Percentiles rank a stretch among this genome's conserved stretches.
Conservation (phyloP, 2,797 vertebrate species). For the Artibeus jamaicensis region DNA sequence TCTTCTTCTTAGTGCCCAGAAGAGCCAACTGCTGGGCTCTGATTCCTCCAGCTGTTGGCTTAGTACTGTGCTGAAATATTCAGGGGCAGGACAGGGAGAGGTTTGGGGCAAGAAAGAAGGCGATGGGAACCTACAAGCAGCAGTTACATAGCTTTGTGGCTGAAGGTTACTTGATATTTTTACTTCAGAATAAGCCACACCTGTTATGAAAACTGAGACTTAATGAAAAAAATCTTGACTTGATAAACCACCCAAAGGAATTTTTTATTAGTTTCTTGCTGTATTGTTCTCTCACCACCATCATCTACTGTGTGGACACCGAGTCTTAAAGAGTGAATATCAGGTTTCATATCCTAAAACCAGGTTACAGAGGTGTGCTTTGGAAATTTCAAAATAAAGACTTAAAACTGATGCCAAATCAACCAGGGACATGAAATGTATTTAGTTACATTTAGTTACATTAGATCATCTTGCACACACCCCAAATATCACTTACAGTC, state of each 20-base stretch:
- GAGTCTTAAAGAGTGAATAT: conserved; percentile 48
- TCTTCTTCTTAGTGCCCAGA: neutral
- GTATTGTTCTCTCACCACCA: conserved; percentile 5
- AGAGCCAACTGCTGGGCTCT: neutral
- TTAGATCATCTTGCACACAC: conserved; percentile 70
- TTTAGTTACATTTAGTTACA: conserved; percentile 62
- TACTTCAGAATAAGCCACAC: conserved; percentile 37
- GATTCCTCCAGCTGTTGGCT: neutral
- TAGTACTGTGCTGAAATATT: neutral
- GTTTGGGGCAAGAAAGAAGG: neutral
- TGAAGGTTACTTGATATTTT: conserved; percentile 43
- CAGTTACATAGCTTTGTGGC: neutral
- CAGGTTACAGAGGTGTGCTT: conserved; percentile 60
- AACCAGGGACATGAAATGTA: conserved; percentile 53
- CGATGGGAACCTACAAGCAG: neutral
- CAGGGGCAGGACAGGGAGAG: neutral
- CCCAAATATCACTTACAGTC: conserved; percentile 69
- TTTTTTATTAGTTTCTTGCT: conserved; percentile 46
- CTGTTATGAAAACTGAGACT: conserved; percentile 54
- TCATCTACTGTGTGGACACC: neutral
- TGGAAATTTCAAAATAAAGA: conserved; percentile 65
- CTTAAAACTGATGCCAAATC: conserved; percentile 59
- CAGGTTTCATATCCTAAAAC: conserved; percentile 60
- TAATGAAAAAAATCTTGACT: conserved; percentile 54
- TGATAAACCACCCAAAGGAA: conserved; percentile 32